Base-by-base conservation (phyloP, 2,888 invertebrate species). In the Pristionchus maxplancki region DNA sequence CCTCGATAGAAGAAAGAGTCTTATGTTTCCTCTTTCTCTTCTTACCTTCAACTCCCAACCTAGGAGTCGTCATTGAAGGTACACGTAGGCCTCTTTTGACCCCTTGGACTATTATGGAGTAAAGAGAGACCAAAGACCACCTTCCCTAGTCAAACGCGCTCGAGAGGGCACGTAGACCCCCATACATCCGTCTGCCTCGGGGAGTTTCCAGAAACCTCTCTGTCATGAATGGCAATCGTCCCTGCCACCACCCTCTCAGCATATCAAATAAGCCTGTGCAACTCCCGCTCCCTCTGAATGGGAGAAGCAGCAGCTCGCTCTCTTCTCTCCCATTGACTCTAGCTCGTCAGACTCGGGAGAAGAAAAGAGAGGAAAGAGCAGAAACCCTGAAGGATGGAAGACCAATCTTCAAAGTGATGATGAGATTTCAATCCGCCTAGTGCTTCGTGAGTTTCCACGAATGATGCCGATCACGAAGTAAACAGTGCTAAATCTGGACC, bases 401-500 rank as follows among this genome's bases (percentile, higher is more conserved):
- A 34, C 37, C 71, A 71, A 71, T 71, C 71, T 71, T 71, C 71
- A 71, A 71, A 71, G 71, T 71, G 71, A 71, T 58, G 58, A 58
- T 58, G 20, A 20, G 11, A 67, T 20, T 71, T 37, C 37, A 71
- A 17, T 71, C 37, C 1, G 20, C 15, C 37, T 37, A 71, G 71
- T 71, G 71, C 71, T 71, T 71, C 71, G 24, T n/a, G n/a, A 71
- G 71, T 71, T 71, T 71, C 71, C 15, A 71, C 20, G 31, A 64
- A 34, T 71, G 71, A 71, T 71, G 71, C 31, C 37, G 71, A 71
- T 71, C 37, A 71, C 15, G 13, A 5, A 4, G 62, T 13, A 64
- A n/a, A 24, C 62, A 24, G 62, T 4, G 62, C 62, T 11, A 64
- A 58, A 28, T 71, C 17, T 40, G 31, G 71, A 37, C 20, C 17